Conservation (phyloP, 2,797 vertebrate genomes). For the Spheniscus humboldti region DNA sequence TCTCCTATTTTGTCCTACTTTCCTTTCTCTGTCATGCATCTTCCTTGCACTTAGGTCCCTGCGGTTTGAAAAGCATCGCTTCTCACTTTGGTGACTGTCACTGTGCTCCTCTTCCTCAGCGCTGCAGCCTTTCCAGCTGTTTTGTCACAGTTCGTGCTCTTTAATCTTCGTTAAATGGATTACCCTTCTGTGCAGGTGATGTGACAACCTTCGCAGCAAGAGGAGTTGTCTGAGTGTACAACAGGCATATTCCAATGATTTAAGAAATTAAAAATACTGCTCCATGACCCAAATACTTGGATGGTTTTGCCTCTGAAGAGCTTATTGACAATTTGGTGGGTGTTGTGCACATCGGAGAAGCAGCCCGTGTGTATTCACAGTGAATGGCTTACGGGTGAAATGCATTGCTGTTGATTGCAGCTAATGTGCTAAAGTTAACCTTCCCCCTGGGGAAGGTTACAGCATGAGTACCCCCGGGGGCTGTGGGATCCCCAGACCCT, state of each 20-base stretch:
- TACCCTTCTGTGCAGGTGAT: too few relatives aligned
- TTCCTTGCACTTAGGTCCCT: neutral
- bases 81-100: neutral
- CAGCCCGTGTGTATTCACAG: neutral
- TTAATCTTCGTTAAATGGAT: neutral
- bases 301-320: neutral
- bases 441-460: too few relatives aligned
- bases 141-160: neutral
- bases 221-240: neutral
- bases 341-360: neutral
- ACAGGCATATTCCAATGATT: neutral
- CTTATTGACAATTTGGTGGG: neutral
- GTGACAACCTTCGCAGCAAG: neutral
- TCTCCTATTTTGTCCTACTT: neutral
- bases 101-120: neutral
- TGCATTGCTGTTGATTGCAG: neutral
- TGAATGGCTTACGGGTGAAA: neutral
- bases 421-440: neutral
- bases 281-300: neutral
- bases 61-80: neutral
- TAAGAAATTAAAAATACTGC: neutral
- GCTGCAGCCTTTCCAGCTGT: neutral
- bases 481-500: neutral
- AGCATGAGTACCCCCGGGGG: neutral
- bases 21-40: neutral